A percentile compares a stretch with the other conserved stretches of the same genome.
Evolutionary conservation across 2,888 invertebrate species (phyloP).

Genomic region (Melinaea menophilus): DNA sequence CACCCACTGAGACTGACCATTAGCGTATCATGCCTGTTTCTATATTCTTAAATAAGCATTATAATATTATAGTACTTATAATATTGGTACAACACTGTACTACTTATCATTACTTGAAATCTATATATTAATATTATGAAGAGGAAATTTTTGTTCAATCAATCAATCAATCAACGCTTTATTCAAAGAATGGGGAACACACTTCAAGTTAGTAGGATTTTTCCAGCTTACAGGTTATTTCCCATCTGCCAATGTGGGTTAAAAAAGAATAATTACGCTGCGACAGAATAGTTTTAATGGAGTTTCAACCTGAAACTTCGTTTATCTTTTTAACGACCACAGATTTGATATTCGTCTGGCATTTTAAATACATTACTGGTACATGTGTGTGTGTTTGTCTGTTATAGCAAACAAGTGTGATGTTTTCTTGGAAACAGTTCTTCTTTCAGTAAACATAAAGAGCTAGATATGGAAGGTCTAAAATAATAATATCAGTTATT

Average conservation of each 20-base stretch:
- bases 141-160: background rate
- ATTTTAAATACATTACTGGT: background rate
- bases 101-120: no score
- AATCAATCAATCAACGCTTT: no score
- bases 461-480: no score
- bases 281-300: conserved; percentile 11
- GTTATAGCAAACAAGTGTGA: no score
- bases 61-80: background rate
- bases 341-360: conserved; percentile 5
- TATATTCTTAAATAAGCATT: conserved; percentile 1
- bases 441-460: no score
- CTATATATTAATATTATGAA: background rate
- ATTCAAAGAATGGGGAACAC: background rate
- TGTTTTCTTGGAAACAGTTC: no score
- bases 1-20: conserved; percentile 12
- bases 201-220: background rate
- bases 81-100: no score
- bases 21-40: background rate
- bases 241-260: conserved; percentile 11
- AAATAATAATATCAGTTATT: no score
- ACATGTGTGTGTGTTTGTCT: no score
- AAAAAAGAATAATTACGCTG: conserved; percentile 18
- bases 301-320: conserved; percentile 11
- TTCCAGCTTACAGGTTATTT: conserved; percentile 16
- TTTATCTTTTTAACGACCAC: conserved; percentile 11